Percentiles rank a stretch among this genome's conserved stretches.
phyloP scores from a whole-genome alignment of 2,797 vertebrate genomes.

The Lophius americanus region DNA sequence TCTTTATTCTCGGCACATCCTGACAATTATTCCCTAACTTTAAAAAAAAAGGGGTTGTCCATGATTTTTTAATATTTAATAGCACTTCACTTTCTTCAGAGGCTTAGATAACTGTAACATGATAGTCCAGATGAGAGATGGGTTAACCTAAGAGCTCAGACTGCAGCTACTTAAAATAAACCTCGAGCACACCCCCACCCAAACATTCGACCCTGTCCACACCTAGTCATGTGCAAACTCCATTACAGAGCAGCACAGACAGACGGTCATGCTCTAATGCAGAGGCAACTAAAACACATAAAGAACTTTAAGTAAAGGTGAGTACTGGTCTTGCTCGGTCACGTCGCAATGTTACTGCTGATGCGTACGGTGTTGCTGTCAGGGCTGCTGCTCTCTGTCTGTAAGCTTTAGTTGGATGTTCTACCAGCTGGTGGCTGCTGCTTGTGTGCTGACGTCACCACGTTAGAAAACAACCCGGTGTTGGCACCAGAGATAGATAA shows the following conservation, averaged over 20 bases:
- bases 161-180: slow-evolving; percentile 56
- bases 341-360: background rate
- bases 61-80: background rate
- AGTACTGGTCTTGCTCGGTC: background rate
- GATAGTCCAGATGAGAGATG: slow-evolving; percentile 17
- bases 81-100: background rate
- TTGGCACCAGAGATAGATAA: background rate
- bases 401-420: background rate
- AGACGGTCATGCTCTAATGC: background rate
- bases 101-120: slow-evolving; percentile 18
- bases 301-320: background rate
- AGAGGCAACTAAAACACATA: background rate
- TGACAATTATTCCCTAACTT: background rate
- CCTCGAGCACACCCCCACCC: background rate
- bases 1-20: no score
- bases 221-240: background rate
- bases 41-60: no score
- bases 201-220: background rate
- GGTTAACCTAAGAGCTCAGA: slow-evolving; percentile 20
- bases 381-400: no score
- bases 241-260: background rate
- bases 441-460: background rate
- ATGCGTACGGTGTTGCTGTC: background rate
- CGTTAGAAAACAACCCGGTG: no score
- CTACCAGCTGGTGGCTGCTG: background rate